phyloP scores from a whole-genome alignment of 2,888 invertebrate species.

The Mycalesis mineus region DNA sequence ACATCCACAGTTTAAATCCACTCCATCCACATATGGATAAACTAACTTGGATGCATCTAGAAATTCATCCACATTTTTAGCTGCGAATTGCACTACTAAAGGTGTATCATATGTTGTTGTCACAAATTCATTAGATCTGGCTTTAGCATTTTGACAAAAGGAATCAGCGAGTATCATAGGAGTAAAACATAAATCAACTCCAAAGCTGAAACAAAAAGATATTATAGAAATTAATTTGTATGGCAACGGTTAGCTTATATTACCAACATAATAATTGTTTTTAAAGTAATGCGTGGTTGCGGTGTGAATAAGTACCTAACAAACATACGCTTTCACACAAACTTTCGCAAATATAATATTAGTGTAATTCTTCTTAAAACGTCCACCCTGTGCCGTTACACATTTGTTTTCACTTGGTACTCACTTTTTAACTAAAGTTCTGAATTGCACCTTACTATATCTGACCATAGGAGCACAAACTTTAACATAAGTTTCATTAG shows the following conservation, averaged over 20 bases:
- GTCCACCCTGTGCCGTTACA: too few species aligned
- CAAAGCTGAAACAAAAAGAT: conserved; percentile 78
- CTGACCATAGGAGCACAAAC: conserved; percentile 98
- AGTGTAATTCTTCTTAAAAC: too few species aligned
- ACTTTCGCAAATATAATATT: too few species aligned
- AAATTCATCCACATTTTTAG: conserved; percentile 89
- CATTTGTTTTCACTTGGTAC: too few species aligned
- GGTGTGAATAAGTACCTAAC: too few species aligned
- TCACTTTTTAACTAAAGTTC: conserved; percentile 68
- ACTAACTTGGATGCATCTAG: conserved; percentile 90
- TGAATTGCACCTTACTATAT: conserved; percentile 82
- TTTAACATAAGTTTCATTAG: conserved; percentile 80
- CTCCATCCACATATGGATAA: conserved; percentile 90
- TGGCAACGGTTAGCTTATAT: too few species aligned
- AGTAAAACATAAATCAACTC: conserved; percentile 93
- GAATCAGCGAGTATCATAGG: conserved; percentile 98
- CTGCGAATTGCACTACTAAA: conserved; percentile 96
- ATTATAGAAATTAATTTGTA: too few species aligned
- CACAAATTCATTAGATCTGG: conserved; percentile 89
- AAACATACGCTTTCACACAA: too few species aligned
- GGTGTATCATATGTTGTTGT: conserved; percentile 88
- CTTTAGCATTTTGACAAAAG: conserved; percentile 92
- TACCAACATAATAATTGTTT: too few species aligned
- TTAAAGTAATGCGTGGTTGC: too few species aligned
- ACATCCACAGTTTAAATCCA: conserved; percentile 98